Base-by-base conservation (phyloP, 1,140 invertebrate genomes). In the Drosophila orena region DNA sequence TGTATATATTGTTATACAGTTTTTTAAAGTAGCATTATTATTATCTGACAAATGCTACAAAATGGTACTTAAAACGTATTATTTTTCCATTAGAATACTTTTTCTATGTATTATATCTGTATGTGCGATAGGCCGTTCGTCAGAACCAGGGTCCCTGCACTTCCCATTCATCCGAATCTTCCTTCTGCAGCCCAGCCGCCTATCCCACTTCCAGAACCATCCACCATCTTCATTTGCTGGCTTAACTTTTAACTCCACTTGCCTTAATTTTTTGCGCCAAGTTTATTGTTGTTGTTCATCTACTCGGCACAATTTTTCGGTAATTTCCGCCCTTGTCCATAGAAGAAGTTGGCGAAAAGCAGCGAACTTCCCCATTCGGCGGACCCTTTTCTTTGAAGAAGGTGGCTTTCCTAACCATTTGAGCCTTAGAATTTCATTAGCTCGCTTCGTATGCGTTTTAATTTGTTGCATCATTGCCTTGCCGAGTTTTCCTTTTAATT, bases 181-280 rank as follows among this genome's bases (percentile, higher is more conserved):
- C 34, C 24, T 7, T 47, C 47, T 27, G 20, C n/a, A 15, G 30
- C 50, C 30, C 37, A 17, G 14, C 49, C 37, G 57, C 70, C 52
- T 17, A 15, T 62, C 38, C 49, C 40, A 37, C 30, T 62, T 43
- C 46, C 49, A 55, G 44, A 53, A 35, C 54, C 76, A 77, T 54
- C 49, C 81, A 65, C 55, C 73, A 81, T 81, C 83, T 85, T 86
- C 81, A 78, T 86, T 79, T 86, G 81, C 81, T 88, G 62, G 83
- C 81, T 86, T 86, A 86, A 86, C 81, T 86, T 86, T 86, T 86
- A 88, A 86, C 84, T 86, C 65, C 83, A 81, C 75, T 86, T 86
- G 81, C 81, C 79, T 88, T 86, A 88, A 88, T 86, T 86, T 66
- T 88, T 88, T 42, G 57, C 52, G 55, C 57, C 59, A 75, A 75